Evolutionary conservation across 2,113 vertebrate species (phyloP).

Genomic region (Ascaphus truei): DNA sequence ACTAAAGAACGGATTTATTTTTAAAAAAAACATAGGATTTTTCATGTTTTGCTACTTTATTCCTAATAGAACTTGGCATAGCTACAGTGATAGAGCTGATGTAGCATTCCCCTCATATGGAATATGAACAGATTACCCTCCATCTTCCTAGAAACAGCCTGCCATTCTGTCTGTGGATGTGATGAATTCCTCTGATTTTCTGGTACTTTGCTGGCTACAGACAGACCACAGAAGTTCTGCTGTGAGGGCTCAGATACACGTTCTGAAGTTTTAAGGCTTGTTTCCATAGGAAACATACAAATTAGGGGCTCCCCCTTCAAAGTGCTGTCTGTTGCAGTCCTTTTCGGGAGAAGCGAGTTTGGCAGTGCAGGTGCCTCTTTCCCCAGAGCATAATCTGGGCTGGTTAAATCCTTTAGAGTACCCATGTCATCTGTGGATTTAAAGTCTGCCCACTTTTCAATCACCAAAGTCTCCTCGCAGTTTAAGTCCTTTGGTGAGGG

Average conservation of each 20-base stretch:
- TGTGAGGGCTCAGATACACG: constrained; percentile 65
- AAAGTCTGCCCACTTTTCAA: constrained; percentile 62
- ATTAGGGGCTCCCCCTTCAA: constrained; percentile 62
- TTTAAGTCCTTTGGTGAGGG: constrained; percentile 53
- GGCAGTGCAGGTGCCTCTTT: constrained; percentile 67
- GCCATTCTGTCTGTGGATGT: constrained; percentile 55
- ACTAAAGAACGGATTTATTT: no score
- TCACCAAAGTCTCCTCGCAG: constrained; percentile 46
- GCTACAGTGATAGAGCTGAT: no score
- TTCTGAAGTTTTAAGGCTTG: constrained; percentile 70
- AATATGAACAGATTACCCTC: constrained; percentile 53
- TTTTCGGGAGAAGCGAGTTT: constrained; percentile 52
- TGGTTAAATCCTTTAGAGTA: constrained; percentile 57
- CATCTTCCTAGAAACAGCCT: constrained; percentile 58
- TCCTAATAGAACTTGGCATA: no score
- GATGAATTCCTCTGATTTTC: constrained; percentile 63
- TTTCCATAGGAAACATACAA: constrained; percentile 98
- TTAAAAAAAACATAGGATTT: no score
- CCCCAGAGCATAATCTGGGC: constrained; percentile 56
- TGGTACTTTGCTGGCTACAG: constrained; percentile 61
- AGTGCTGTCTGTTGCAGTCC: constrained; percentile 56
- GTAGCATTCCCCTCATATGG: no score
- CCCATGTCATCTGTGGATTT: constrained; percentile 54
- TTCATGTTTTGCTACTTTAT: no score
- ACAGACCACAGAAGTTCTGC: constrained; percentile 58